Base-by-base conservation (phyloP, 30 jellyfish, hydroid and myxozoan species). In the Morbakka virulenta region DNA sequence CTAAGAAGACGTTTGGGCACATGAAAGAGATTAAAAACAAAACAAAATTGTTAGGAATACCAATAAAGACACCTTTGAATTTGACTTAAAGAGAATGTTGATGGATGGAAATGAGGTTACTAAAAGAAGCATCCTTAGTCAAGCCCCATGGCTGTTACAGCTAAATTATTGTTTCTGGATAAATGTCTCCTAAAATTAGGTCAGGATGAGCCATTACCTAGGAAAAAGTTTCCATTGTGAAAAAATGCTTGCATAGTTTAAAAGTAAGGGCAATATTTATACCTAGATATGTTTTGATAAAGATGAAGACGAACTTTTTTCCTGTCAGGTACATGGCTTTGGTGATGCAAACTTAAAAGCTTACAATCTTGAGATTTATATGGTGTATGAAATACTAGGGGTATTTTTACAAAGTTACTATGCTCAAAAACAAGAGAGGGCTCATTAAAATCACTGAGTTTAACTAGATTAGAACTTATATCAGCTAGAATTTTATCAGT, bases 401-500 rank as follows among this genome's bases (percentile, higher is more conserved):
- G 83, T 25, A 66, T 50, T 28, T 50, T 29, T 50, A 72, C 77
- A 25, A 72, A 28, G 34, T 21, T 72, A 28, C 52, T 72, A 24
- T 74, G 85, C 33, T 41, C 85, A 13, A 76, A 76, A 63, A 31
- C 88, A 21, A 76, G 88, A 63, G 93, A 68, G 23, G 93, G 85
- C 13, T 85, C 93, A 9, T 62, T 71, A 63, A 81, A 81, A 50
- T 30, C 29, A 24, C 32, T 71, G 69, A 17, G 67, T 29, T 68
- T 81, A 17, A 85, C 93, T 6, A 22, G 93, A 21, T 48, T 81
- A 0, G 85, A 81, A 52, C 86, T 81, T 27, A 49, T 79, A 76
- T 79, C 91, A 3, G 91, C 83, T 2, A 50, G 83, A 2, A 79
- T 66, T 32, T 36, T 79, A 14, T 82, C 67, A 6, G 57, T 67